phyloP scores from a whole-genome alignment of 2,888 invertebrate species.

The Phanerotoma sp. region DNA sequence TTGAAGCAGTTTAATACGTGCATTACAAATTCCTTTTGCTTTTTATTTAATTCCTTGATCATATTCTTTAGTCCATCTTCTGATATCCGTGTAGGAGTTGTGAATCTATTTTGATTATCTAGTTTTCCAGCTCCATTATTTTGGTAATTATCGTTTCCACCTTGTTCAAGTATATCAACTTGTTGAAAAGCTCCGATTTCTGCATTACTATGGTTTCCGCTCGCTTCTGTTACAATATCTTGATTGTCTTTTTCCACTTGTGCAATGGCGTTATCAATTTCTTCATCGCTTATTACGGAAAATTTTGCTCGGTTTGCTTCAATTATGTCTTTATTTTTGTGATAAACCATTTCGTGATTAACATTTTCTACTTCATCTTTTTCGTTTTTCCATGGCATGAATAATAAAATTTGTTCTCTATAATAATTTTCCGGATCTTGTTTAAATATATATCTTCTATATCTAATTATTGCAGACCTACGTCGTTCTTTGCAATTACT shows the following conservation, averaged over 20 bases:
- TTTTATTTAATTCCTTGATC: constrained; percentile 24
- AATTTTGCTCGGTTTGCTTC: constrained; percentile 11
- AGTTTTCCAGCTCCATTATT: constrained; percentile 16
- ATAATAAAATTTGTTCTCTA: constrained; percentile 31
- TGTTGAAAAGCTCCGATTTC: no score
- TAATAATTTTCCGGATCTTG: constrained; percentile 25
- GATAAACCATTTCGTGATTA: constrained; percentile 17
- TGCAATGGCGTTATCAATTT: constrained; percentile 12
- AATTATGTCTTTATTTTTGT: constrained; percentile 15
- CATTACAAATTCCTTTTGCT: constrained; percentile 30
- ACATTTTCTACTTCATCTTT: constrained; percentile 24
- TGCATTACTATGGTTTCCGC: no score
- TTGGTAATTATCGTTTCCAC: constrained; percentile 20
- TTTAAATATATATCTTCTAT: constrained; percentile 22
- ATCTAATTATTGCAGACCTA: constrained; percentile 25
- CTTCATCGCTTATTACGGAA: constrained; percentile 21
- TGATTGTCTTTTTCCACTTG: constrained; percentile 17
- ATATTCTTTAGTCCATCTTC: constrained; percentile 19
- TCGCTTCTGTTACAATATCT: constrained; percentile 5
- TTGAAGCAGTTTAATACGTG: constrained; percentile 30
- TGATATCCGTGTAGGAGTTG: constrained; percentile 11
- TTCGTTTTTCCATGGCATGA: constrained; percentile 33
- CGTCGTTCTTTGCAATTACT: constrained; percentile 15
- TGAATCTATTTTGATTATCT: constrained; percentile 15
- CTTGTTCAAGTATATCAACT: constrained; percentile 8